These are phyloP conservation scores for Rhadinocentrus ornatus DNA, from an alignment of 2,797 vertebrate species.

Conservation along the genomic window DNA sequence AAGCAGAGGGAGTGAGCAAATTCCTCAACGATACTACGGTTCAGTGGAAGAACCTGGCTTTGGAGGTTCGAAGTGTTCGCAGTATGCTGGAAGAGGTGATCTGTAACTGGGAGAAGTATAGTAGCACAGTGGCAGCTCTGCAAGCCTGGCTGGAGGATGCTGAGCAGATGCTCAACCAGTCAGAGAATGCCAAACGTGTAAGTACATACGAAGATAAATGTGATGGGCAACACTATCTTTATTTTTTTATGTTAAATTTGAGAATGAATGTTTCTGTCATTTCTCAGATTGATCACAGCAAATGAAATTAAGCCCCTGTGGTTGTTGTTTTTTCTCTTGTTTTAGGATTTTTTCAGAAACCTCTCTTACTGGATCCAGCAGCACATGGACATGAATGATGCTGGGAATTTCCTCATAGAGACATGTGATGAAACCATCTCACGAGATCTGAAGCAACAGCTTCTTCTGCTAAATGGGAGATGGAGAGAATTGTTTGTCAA, in stretches of 20 bases:
- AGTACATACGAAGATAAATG: slow-evolving; percentile 20
- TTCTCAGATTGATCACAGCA: neutral
- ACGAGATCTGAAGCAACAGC: slow-evolving; percentile 95
- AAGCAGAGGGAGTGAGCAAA: slow-evolving; percentile 91
- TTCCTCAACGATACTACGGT: slow-evolving; percentile 92
- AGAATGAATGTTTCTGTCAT: neutral
- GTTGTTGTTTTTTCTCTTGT: slow-evolving; percentile 12
- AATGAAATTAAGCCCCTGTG: neutral
- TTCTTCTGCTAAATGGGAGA: slow-evolving; percentile 93
- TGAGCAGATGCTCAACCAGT: slow-evolving; percentile 93
- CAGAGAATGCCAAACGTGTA: slow-evolving; percentile 93
- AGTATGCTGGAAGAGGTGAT: slow-evolving; percentile 99
- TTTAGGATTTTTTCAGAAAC: slow-evolving; percentile 94
- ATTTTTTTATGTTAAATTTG: neutral
- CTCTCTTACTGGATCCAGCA: slow-evolving; percentile 97
- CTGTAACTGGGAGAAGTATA: slow-evolving; percentile 96
- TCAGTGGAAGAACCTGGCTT: slow-evolving; percentile 94
- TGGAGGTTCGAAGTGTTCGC: slow-evolving; percentile 95
- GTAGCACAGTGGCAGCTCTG: slow-evolving; percentile 88
- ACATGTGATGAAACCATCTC: slow-evolving; percentile 96
- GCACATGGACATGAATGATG: slow-evolving; percentile 97
- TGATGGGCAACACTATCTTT: neutral
- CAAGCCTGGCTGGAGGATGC: slow-evolving; percentile 98
- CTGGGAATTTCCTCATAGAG: slow-evolving; percentile 98
- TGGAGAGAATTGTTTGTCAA: slow-evolving; percentile 98